A percentile compares a stretch with the other conserved stretches of the same genome.
phyloP scores from a whole-genome alignment of 2,113 vertebrate species.

The Caranx ignobilis region DNA sequence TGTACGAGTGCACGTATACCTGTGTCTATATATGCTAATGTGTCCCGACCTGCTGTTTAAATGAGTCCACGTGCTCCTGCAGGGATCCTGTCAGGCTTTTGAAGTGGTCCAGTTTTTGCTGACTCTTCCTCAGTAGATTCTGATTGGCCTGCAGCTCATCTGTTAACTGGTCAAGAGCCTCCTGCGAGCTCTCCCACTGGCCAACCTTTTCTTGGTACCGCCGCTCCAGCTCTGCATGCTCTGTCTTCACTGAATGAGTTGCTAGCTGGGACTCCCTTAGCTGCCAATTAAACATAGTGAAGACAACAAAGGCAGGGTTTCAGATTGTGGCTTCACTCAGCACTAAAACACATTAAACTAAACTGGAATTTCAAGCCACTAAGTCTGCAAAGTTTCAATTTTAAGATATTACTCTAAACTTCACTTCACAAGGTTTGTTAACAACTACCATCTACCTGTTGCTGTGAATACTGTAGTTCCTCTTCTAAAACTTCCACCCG shows the following conservation, averaged over 20 bases:
- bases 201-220: constrained; percentile 73
- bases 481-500: constrained; percentile 66
- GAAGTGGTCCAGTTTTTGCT: constrained; percentile 59
- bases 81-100: constrained; percentile 56
- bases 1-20: neutral
- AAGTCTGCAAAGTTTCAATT: neutral
- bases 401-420: neutral
- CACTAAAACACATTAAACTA: neutral
- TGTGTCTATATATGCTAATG: neutral
- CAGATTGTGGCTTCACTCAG: neutral
- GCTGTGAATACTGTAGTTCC: constrained; percentile 69
- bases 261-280: constrained; percentile 61
- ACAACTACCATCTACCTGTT: constrained; percentile 64
- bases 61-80: constrained; percentile 51
- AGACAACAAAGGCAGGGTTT: neutral
- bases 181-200: constrained; percentile 78
- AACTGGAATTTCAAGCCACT: neutral
- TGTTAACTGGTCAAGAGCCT: constrained; percentile 75
- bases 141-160: constrained; percentile 76
- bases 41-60: constrained; percentile 71
- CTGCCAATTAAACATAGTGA: constrained; percentile 28
- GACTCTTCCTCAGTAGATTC: constrained; percentile 64
- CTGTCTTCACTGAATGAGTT: constrained; percentile 53
- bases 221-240: constrained; percentile 71
- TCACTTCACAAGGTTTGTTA: neutral